Percentiles rank a stretch among this genome's conserved stretches.
These are phyloP conservation scores for Setophaga coronata DNA, from an alignment of 2,113 vertebrate species.

Conservation along the genomic window DNA sequence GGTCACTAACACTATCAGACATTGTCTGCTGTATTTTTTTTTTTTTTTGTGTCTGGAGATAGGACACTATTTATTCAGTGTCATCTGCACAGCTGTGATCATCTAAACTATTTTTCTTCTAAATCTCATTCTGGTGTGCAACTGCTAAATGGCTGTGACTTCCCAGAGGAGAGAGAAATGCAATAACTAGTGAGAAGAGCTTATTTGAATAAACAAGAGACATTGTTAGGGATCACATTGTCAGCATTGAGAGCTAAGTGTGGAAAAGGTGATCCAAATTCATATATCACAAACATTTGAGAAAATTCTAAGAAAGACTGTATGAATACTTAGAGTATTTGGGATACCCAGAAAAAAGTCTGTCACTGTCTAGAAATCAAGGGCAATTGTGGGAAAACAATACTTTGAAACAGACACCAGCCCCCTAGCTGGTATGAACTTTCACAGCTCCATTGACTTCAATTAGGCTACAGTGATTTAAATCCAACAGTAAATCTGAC, in stretches of 20 bases:
- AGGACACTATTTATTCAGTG: background rate
- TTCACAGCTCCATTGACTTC: slow-evolving; percentile 4
- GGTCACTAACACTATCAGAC: background rate
- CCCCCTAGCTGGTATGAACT: slow-evolving; percentile 1
- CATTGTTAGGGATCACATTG: background rate
- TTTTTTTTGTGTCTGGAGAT: background rate
- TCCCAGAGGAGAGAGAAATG: background rate
- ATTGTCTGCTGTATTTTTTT: background rate
- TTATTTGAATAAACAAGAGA: background rate
- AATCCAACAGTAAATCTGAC: slow-evolving; percentile 14
- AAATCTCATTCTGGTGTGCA: background rate
- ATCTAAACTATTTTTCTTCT: background rate
- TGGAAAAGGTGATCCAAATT: background rate
- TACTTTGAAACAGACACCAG: background rate
- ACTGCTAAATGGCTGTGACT: background rate
- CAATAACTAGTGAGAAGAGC: background rate
- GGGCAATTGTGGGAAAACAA: slow-evolving; percentile 9
- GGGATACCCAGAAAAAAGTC: background rate
- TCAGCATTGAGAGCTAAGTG: background rate
- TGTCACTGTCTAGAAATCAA: background rate
- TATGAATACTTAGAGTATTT: background rate
- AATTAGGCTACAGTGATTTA: slow-evolving; percentile 18
- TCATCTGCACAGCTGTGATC: background rate
- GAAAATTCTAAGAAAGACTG: background rate
- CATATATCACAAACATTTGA: background rate